A percentile compares a stretch with the other conserved stretches of the same genome.
phyloP scores from a whole-genome alignment of 2,888 invertebrate genomes.

The Sesia bembeciformis region DNA sequence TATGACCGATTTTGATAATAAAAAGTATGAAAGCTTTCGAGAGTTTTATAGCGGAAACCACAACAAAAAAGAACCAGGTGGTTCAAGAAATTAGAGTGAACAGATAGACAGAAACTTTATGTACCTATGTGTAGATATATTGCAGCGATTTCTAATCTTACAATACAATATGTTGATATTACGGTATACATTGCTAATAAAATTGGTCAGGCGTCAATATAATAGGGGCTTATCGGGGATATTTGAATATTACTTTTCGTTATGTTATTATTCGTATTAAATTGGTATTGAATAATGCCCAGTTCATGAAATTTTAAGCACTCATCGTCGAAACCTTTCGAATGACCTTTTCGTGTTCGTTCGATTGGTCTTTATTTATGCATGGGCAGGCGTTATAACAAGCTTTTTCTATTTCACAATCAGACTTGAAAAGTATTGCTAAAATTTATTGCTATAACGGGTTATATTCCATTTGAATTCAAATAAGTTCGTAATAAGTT shows the following conservation, averaged over 20 bases:
- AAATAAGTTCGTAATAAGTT: too few relatives aligned
- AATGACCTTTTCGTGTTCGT: constrained; percentile 17
- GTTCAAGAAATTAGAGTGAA: too few relatives aligned
- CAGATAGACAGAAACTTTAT: too few relatives aligned
- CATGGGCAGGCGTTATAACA: constrained; percentile 2
- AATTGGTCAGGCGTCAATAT: not conserved
- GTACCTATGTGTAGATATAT: too few relatives aligned
- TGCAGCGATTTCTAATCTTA: too few relatives aligned
- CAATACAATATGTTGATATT: too few relatives aligned
- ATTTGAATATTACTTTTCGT: not conserved
- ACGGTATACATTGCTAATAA: not conserved
- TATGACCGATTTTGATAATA: too few relatives aligned
- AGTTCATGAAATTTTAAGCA: constrained; percentile 1
- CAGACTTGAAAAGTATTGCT: not conserved
- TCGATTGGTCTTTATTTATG: constrained; percentile 16
- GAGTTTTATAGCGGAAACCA: too few relatives aligned
- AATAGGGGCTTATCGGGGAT: not conserved
- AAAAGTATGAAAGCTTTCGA: too few relatives aligned
- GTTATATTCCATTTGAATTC: too few relatives aligned
- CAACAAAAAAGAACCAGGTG: too few relatives aligned
- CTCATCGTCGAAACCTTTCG: constrained; percentile 1
- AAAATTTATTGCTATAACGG: too few relatives aligned
- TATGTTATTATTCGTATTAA: constrained; percentile 4
- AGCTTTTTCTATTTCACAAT: constrained; percentile 2
- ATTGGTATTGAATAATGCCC: not conserved